phyloP scores from a whole-genome alignment of 2,888 invertebrate species.

The Plemyria rubiginata region DNA sequence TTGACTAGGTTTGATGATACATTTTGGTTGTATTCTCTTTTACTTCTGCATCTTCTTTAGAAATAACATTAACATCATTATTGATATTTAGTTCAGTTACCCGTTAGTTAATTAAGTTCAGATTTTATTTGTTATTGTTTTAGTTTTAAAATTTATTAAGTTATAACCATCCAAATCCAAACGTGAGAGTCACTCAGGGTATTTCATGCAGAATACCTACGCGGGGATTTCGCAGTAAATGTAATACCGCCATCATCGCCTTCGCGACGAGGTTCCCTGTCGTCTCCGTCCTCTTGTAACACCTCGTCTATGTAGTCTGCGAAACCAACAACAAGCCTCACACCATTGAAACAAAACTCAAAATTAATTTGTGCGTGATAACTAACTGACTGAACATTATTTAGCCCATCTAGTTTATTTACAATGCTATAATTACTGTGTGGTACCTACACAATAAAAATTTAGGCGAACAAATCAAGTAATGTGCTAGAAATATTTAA shows the following conservation, averaged over 20 bases:
- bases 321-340: slow-evolving; percentile 44
- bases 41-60: too few relatives aligned
- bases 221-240: slow-evolving; percentile 94
- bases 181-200: slow-evolving; percentile 57
- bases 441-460: slow-evolving; percentile 32
- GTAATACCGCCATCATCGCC: slow-evolving; percentile 94
- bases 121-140: too few relatives aligned
- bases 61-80: background rate
- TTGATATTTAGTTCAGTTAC: slow-evolving; percentile 17
- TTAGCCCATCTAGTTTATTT: slow-evolving; percentile 31
- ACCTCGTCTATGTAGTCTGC: slow-evolving; percentile 94
- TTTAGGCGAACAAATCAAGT: slow-evolving; percentile 33
- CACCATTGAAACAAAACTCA: slow-evolving; percentile 28
- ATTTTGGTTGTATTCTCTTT: background rate
- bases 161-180: slow-evolving; percentile 67
- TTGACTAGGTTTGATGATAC: background rate
- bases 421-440: slow-evolving; percentile 34
- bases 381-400: slow-evolving; percentile 13
- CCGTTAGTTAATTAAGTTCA: background rate
- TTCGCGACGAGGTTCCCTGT: slow-evolving; percentile 81
- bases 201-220: slow-evolving; percentile 88
- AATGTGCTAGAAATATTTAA: slow-evolving; percentile 33
- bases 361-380: slow-evolving; percentile 33
- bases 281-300: slow-evolving; percentile 86
- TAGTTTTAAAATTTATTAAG: background rate